Percentiles rank a stretch among this genome's conserved stretches.
Conservation (phyloP, 2,113 vertebrate species). For the Noturus placidus region DNA sequence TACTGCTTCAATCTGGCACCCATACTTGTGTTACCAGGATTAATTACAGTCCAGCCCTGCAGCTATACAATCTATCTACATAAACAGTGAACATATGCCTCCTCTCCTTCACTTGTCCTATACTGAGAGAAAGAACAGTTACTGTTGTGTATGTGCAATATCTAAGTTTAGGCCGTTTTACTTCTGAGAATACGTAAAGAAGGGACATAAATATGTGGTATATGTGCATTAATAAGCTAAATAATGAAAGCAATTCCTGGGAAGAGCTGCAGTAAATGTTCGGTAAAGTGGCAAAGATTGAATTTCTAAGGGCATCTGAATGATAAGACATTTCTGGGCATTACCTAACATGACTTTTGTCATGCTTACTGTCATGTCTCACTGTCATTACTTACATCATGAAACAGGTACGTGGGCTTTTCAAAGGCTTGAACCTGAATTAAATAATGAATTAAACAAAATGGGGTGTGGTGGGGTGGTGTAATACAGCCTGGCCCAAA, state of each 20-base stretch:
- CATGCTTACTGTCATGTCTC: background rate
- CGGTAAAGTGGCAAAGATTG: background rate
- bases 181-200: background rate
- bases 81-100: constrained; percentile 60
- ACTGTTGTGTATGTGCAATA: background rate
- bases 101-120: constrained; percentile 42
- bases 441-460: background rate
- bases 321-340: background rate
- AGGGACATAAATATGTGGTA: background rate
- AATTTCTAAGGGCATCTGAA: background rate
- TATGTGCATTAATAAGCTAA: background rate
- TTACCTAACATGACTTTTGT: background rate
- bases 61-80: constrained; percentile 62
- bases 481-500: background rate
- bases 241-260: background rate
- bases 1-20: constrained; percentile 65
- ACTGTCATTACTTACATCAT: background rate
- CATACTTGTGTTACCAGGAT: constrained; percentile 72
- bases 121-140: constrained; percentile 36
- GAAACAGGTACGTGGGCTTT: background rate
- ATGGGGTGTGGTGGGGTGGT: background rate
- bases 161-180: background rate
- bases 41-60: constrained; percentile 46
- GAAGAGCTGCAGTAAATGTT: background rate
- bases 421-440: background rate